Base-by-base conservation (phyloP, 2,113 vertebrate species). In the Nannospalax galili region DNA sequence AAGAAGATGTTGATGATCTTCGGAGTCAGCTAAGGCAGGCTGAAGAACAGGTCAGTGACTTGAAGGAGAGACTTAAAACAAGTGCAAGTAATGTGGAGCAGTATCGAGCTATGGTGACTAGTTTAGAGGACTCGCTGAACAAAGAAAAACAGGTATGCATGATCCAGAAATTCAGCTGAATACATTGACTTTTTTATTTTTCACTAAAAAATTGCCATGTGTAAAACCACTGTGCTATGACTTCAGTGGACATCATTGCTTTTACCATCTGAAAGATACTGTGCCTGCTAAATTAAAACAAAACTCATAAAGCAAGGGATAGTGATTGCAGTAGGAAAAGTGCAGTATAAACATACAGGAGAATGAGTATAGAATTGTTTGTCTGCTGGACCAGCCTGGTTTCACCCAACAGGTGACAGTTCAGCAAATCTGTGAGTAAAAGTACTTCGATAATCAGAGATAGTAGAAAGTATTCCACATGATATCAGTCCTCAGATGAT, bases 111-210 rank as follows among this genome's bases (percentile, higher is more conserved):
- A 99, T 99, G 99, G 99, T 99, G 93, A 99, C 99, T 84, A 99
- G 99, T 92, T 98, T 99, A 90, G 99, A 99, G 97, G 99, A 99
- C 82, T 99, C 99, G 0, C 98, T 99, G 69, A 99, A 99, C 75
- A 99, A 99, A 90, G 99, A 99, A 96, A 99, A 99, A 93, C 99
- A 99, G 99, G 99, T 99, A 94, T 81, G 90, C 91, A 30, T 11
- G 42, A 40, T 56, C 88, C 64, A 81, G 37, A 96, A 93, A 75
- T 26, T 92, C 20, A 58, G 1, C 87, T 82, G 4, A 89, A 77
- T 12, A 11, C 7, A 30, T 22, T 88, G 30, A 22, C n/a, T 78
- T 88, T 72, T 37, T 80, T 84, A 37, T 75, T 35, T 35, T 32
- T 12, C 58, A 28, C 73, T 88, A 74, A 24, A 2, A 88, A 32